A percentile compares a stretch with the other conserved stretches of the same genome.
Conservation (phyloP, 2,113 vertebrate species). For the Erpornis zantholeuca region DNA sequence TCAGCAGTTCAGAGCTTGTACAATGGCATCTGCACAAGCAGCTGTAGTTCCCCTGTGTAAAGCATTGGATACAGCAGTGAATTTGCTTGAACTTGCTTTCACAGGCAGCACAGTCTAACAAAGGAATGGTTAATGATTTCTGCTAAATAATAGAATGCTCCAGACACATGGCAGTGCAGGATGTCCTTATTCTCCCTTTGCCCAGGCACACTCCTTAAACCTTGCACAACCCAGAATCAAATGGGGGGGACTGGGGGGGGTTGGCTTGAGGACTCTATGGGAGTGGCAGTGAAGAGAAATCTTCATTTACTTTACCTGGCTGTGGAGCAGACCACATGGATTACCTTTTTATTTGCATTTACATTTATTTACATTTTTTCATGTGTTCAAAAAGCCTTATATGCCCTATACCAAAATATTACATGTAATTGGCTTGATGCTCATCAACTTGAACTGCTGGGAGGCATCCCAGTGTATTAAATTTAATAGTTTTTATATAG, state of each 20-base stretch:
- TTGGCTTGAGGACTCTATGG: neutral
- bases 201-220: neutral
- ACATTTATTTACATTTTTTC: neutral
- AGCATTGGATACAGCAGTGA: neutral
- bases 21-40: neutral
- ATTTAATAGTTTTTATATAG: neutral
- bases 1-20: neutral
- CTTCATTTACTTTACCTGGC: neutral
- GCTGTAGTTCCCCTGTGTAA: conserved; percentile 7
- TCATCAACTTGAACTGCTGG: neutral
- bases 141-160: conserved; percentile 42
- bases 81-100: conserved; percentile 7
- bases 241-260: neutral
- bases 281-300: neutral
- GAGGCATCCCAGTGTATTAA: neutral
- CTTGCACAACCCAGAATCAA: neutral
- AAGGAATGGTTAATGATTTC: conserved; percentile 41
- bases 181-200: neutral
- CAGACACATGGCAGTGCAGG: neutral
- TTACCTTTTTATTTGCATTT: neutral
- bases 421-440: neutral
- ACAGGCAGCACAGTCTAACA: neutral
- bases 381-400: neutral
- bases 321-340: neutral
- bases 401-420: neutral